These are phyloP conservation scores for Drosophila basisetae DNA, from an alignment of 2,888 invertebrate species.

Conservation along the genomic window DNA sequence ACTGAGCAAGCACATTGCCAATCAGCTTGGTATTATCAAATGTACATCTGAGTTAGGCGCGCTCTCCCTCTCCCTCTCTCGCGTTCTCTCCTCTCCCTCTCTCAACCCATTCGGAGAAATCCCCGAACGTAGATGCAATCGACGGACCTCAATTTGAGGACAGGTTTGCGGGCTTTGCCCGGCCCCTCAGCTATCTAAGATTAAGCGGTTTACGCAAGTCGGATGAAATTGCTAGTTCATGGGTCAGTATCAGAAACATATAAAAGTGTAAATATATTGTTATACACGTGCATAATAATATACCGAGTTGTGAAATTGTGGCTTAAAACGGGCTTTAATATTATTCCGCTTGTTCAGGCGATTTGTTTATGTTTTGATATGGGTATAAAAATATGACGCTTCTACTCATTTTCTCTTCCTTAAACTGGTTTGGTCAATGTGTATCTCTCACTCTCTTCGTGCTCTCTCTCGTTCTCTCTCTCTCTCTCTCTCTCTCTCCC, in stretches of 20 bases:
- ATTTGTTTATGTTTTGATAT: slow-evolving; percentile 52
- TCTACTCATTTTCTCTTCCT: background rate
- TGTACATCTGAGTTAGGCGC: background rate
- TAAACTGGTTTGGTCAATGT: slow-evolving; percentile 21
- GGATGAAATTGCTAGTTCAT: slow-evolving; percentile 18
- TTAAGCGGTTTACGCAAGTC: slow-evolving; percentile 8
- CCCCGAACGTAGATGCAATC: slow-evolving; percentile 15
- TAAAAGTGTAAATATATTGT: background rate
- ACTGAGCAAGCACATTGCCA: slow-evolving; percentile 41
- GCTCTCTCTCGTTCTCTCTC: background rate
- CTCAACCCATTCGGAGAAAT: slow-evolving; percentile 26
- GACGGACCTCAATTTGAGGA: slow-evolving; percentile 14
- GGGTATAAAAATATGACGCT: slow-evolving; percentile 9
- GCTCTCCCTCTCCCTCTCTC: background rate
- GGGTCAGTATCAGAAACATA: slow-evolving; percentile 13
- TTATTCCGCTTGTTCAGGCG: slow-evolving; percentile 18
- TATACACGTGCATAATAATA: background rate
- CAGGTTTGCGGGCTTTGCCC: slow-evolving; percentile 66
- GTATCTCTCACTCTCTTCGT: background rate
- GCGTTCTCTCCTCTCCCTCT: background rate
- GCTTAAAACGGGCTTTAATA: slow-evolving; percentile 34
- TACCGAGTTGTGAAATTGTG: background rate
- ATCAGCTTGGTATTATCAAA: slow-evolving; percentile 21
- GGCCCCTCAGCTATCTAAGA: background rate
- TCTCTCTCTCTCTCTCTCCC: background rate